Conservation (phyloP, 2,888 invertebrate species). For the Lasioglossum calceatum region DNA sequence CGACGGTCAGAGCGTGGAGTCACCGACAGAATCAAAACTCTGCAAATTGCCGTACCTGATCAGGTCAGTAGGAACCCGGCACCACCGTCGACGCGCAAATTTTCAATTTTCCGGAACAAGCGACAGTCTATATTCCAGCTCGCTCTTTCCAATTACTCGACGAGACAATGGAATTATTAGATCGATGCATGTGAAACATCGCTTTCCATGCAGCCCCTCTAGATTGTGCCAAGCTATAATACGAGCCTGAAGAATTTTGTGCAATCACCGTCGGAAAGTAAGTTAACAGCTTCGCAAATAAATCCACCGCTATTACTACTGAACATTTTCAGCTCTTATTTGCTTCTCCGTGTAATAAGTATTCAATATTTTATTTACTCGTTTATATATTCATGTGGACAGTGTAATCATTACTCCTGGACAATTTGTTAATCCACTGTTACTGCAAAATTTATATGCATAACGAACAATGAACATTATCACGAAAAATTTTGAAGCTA, state of each 20-base stretch:
- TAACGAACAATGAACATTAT: neutral
- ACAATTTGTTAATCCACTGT: neutral
- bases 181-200: conserved; percentile 14
- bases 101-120: conserved; percentile 59
- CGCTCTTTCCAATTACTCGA: conserved; percentile 50
- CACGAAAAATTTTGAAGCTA: neutral
- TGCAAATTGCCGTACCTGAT: conserved; percentile 61
- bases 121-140: conserved; percentile 16
- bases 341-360: neutral
- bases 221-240: neutral
- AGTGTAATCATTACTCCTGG: neutral
- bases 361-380: too few species aligned
- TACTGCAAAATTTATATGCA: neutral
- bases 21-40: conserved; percentile 54
- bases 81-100: conserved; percentile 34
- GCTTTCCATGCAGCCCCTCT: neutral
- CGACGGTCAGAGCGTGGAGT: conserved; percentile 39
- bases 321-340: neutral
- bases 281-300: neutral
- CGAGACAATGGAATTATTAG: conserved; percentile 51
- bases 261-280: neutral
- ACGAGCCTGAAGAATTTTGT: neutral
- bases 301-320: neutral
- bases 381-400: neutral
- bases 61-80: conserved; percentile 49